Conservation (phyloP, 2,113 vertebrate species). For the Glaucomys volans region DNA sequence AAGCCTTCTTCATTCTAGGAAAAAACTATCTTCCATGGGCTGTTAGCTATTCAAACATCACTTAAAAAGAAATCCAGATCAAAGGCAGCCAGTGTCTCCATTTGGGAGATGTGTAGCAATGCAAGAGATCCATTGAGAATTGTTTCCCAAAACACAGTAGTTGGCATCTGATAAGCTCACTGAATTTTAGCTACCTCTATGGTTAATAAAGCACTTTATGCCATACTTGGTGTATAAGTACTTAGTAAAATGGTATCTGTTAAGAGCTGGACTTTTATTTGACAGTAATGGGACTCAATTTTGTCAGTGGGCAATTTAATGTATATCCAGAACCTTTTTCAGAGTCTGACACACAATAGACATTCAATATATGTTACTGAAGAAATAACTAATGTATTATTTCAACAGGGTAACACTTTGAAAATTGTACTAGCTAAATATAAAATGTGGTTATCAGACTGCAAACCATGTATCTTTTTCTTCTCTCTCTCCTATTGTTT, state of each 20-base stretch:
- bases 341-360: neutral
- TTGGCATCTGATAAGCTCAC: neutral
- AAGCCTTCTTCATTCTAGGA: neutral
- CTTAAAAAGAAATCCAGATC: neutral
- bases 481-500: neutral
- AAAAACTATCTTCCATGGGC: neutral
- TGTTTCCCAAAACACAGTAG: neutral
- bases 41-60: neutral
- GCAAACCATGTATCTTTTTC: neutral
- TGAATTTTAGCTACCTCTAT: neutral
- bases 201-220: neutral
- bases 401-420: neutral
- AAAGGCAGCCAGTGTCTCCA: neutral
- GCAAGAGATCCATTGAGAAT: neutral
- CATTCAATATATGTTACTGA: neutral
- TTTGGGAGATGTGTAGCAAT: neutral
- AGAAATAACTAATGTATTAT: neutral
- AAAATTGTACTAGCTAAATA: neutral
- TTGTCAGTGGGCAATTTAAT: neutral
- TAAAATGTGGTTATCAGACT: neutral
- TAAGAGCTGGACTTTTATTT: neutral
- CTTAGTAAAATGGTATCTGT: neutral
- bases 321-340: neutral
- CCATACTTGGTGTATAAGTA: neutral
- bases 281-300: neutral